Percentiles rank a stretch among this genome's conserved stretches.
Evolutionary conservation across 1,140 invertebrate species (phyloP).

Genomic region (Oscheius sp.): DNA sequence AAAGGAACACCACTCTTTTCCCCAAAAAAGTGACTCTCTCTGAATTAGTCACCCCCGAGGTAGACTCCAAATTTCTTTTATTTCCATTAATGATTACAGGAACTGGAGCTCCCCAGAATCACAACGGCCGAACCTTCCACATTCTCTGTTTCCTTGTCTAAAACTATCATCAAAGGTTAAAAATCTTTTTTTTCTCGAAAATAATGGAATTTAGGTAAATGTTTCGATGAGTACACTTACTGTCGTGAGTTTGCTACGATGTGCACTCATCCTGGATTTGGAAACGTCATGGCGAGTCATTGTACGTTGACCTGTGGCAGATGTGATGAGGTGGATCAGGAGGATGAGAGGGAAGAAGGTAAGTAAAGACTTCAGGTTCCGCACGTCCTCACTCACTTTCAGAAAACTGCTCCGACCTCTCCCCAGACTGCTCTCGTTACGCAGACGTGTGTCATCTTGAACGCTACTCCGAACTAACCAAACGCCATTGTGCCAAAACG

Average conservation of each 20-base stretch:
- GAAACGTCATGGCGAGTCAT: conserved; percentile 36
- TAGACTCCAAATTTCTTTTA: not conserved
- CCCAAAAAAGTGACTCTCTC: no score
- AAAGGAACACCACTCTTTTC: not conserved
- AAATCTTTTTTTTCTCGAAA: not conserved
- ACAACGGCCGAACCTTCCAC: conserved; percentile 12
- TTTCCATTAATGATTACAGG: no score
- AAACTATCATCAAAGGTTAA: conserved; percentile 24
- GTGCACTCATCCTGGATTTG: conserved; percentile 32
- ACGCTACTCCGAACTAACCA: conserved; percentile 12
- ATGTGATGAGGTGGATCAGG: conserved; percentile 34
- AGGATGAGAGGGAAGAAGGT: conserved; percentile 16
- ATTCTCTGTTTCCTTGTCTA: conserved; percentile 8
- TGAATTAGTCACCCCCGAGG: not conserved
- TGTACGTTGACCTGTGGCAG: conserved; percentile 31
- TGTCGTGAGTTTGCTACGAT: conserved; percentile 33
- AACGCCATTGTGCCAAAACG: conserved; percentile 24
- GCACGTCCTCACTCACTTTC: not conserved
- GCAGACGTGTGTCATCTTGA: conserved; percentile 15
- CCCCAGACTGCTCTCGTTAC: conserved; percentile 26
- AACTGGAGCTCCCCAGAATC: conserved; percentile 12
- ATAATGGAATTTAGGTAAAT: conserved; percentile 70
- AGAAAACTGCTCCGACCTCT: conserved; percentile 31
- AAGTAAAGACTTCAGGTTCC: not conserved
- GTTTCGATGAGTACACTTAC: conserved; percentile 71